Conservation (phyloP, 2,888 invertebrate species). For the Macropis europaea region DNA sequence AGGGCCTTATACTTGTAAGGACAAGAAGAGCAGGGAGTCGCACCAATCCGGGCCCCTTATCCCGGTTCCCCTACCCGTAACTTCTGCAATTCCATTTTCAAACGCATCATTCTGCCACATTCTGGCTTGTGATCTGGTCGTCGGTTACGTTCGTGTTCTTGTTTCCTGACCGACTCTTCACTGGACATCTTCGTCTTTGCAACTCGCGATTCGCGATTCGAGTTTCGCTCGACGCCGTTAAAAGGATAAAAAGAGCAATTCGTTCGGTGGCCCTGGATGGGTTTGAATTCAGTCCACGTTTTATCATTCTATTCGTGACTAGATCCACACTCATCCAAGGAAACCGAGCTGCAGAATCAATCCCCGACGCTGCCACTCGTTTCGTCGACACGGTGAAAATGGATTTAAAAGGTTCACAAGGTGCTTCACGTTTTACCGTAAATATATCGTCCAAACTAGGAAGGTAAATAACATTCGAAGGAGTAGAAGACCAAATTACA, state of each 20-base stretch:
- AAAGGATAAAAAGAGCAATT: slow-evolving; percentile 18
- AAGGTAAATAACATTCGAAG: neutral
- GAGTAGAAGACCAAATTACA: neutral
- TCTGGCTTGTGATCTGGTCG: slow-evolving; percentile 46
- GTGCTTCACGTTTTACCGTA: neutral
- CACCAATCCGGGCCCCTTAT: slow-evolving; percentile 36
- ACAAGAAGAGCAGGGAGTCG: slow-evolving; percentile 36
- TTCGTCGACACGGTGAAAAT: neutral
- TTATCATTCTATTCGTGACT: slow-evolving; percentile 84
- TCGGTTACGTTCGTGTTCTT: slow-evolving; percentile 20
- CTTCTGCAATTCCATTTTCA: slow-evolving; percentile 57
- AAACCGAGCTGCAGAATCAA: slow-evolving; percentile 79
- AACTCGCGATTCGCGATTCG: neutral
- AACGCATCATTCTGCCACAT: slow-evolving; percentile 57
- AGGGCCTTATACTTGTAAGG: slow-evolving; percentile 38
- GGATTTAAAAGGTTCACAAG: neutral
- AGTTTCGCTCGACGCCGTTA: neutral
- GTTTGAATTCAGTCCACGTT: slow-evolving; percentile 89
- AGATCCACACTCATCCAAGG: slow-evolving; percentile 91
- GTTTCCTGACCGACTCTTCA: neutral
- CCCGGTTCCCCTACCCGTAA: slow-evolving; percentile 42
- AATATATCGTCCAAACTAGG: neutral
- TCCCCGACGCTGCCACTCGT: slow-evolving; percentile 7
- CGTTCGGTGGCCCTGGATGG: slow-evolving; percentile 82
- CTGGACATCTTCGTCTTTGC: neutral